Evolutionary conservation across 2,888 invertebrate genomes (phyloP).

Genomic region (Drosophila kuntzei): DNA sequence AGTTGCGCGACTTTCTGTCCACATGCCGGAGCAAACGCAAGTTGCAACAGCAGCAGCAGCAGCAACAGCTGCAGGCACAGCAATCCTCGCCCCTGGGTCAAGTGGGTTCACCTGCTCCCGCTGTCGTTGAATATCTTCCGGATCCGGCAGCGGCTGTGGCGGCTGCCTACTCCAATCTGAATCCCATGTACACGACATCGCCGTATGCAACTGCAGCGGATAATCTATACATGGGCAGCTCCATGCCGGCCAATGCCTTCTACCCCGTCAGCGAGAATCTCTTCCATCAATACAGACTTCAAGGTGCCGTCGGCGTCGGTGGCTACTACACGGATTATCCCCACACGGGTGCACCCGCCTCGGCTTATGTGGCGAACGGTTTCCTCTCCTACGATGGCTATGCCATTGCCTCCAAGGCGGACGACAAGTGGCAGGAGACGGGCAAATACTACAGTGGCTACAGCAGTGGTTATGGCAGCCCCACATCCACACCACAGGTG

Average conservation of each 20-base stretch:
- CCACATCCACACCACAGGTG: conserved; percentile 85
- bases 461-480: conserved; percentile 85
- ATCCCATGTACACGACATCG: conserved; percentile 91
- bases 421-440: conserved; percentile 86
- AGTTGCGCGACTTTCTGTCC: conserved; percentile 95
- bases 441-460: conserved; percentile 87
- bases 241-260: conserved; percentile 88
- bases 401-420: conserved; percentile 86
- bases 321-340: conserved; percentile 93
- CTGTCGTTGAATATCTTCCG: conserved; percentile 86
- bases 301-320: conserved; percentile 88
- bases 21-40: conserved; percentile 95
- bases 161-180: conserved; percentile 92
- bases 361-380: conserved; percentile 91
- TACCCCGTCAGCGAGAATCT: conserved; percentile 93
- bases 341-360: conserved; percentile 87
- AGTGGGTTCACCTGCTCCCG: conserved; percentile 85
- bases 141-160: conserved; percentile 88
- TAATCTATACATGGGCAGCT: conserved; percentile 86
- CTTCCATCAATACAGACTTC: conserved; percentile 95
- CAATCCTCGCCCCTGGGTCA: conserved; percentile 84
- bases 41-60: conserved; percentile 85
- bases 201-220: conserved; percentile 91
- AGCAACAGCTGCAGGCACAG: conserved; percentile 83
- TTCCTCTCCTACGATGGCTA: conserved; percentile 89